phyloP scores from a whole-genome alignment of 2,113 vertebrate species.

The Strigops habroptila region DNA sequence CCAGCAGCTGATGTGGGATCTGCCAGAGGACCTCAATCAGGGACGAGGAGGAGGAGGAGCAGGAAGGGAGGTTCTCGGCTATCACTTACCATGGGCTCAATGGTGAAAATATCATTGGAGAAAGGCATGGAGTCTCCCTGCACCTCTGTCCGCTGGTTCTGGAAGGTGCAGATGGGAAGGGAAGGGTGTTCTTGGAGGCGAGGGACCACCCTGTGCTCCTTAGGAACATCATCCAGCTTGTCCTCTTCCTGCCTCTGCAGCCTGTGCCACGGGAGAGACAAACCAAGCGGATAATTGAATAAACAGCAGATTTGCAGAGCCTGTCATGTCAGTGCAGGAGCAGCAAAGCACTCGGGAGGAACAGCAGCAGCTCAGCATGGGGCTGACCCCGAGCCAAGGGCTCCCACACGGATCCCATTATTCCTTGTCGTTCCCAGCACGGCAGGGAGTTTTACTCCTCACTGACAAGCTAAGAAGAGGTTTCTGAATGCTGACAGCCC shows the following conservation, averaged over 20 bases:
- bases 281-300: background rate
- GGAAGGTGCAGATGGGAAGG: constrained; percentile 62
- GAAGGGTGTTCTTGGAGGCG: background rate
- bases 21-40: background rate
- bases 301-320: background rate
- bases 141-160: constrained; percentile 59
- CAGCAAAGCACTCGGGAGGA: rapidly evolving
- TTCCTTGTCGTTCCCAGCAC: background rate
- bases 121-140: constrained; percentile 63
- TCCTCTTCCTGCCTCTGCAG: background rate
- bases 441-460: background rate
- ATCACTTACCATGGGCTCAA: constrained; percentile 78
- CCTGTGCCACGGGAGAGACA: background rate
- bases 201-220: background rate
- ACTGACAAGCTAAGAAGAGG: background rate
- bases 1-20: background rate
- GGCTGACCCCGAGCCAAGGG: rapidly evolving
- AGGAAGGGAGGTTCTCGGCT: background rate
- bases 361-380: background rate
- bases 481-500: background rate
- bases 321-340: background rate
- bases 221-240: background rate
- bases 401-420: background rate
- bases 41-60: background rate
- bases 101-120: constrained; percentile 61